Conservation (phyloP, 2,797 vertebrate species). For the Cuniculus paca region DNA sequence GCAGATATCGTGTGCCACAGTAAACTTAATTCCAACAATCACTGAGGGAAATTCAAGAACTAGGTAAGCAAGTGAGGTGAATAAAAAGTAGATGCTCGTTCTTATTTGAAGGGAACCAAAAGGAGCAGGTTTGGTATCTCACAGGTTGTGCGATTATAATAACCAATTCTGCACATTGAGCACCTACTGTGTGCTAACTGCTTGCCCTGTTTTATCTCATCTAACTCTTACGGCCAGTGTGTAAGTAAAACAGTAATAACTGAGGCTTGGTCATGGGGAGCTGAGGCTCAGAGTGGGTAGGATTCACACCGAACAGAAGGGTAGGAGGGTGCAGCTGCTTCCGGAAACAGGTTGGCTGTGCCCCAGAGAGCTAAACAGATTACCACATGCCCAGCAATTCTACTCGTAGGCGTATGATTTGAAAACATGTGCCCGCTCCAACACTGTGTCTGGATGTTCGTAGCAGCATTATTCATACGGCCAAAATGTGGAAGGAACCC, state of each 20-base stretch:
- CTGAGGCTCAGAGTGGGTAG: background rate
- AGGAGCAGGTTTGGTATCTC: background rate
- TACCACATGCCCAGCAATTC: background rate
- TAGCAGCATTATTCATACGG: background rate
- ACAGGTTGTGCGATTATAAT: background rate
- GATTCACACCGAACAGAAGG: background rate
- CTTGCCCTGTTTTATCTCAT: background rate
- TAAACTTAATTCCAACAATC: background rate
- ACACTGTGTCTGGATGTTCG: background rate
- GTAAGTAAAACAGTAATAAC: background rate
- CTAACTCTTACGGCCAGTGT: background rate
- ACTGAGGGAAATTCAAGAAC: background rate
- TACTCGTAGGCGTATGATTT: background rate
- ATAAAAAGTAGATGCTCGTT: background rate
- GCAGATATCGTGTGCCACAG: background rate
- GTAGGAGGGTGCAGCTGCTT: background rate
- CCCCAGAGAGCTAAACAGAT: background rate
- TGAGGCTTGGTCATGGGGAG: background rate
- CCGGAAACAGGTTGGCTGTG: background rate
- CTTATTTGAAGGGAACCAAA: background rate
- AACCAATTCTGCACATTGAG: background rate
- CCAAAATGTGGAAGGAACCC: background rate
- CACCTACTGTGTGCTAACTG: background rate
- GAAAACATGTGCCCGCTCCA: background rate
- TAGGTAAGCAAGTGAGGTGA: background rate